Base-by-base conservation (phyloP, 2,113 vertebrate genomes). In the Alosa alosa region DNA sequence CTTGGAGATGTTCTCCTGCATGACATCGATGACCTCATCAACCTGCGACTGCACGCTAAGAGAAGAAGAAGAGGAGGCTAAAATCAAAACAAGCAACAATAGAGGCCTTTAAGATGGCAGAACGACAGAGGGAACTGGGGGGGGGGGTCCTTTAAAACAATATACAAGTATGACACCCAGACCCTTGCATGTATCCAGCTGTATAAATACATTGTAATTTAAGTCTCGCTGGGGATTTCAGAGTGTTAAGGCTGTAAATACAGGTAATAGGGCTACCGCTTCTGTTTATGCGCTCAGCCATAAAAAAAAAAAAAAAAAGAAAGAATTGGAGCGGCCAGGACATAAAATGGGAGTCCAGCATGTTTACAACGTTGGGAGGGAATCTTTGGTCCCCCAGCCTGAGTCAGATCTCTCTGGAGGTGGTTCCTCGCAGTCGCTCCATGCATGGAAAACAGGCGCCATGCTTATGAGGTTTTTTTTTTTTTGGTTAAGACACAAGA, bases 1-100 rank as follows among this genome's bases (percentile, higher is more conserved):
- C 93, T 98, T 99, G 10, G 98, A 99, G 94, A 99, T 99, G 94
- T 99, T 99, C 93, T 99, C 98, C 95, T 99, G 98, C 98, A 99
- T 99, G 89, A 99, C 98, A 2, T 99, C 98, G 18, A 99, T 99
- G 88, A 99, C 98, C 93, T 99, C 98, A 5, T 99, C 98, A 85
- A 99, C 97, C 93, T 99, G 98, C 90, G 97, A 99, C 95, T 99
- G 98, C 89, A 99, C 98, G 89, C 98, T 99, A 90, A 84, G 86
- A 44, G 41, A 4, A 44, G 41, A 86, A 50, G 90, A 86, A 86
- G 86, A 39, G 4, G 6, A 55, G 13, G 2, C 36, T 78, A 15
- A 89, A 89, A 91, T 83, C 41, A 64, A 6, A 1, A 78, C 68
- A 75, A 39, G 25, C 9, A 75, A 15, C 31, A 17, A 39, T 11